Evolutionary conservation across 2,888 invertebrate species (phyloP), one percentile per base, ranked within the genome.

Genomic region (Polymixis lichenea): DNA sequence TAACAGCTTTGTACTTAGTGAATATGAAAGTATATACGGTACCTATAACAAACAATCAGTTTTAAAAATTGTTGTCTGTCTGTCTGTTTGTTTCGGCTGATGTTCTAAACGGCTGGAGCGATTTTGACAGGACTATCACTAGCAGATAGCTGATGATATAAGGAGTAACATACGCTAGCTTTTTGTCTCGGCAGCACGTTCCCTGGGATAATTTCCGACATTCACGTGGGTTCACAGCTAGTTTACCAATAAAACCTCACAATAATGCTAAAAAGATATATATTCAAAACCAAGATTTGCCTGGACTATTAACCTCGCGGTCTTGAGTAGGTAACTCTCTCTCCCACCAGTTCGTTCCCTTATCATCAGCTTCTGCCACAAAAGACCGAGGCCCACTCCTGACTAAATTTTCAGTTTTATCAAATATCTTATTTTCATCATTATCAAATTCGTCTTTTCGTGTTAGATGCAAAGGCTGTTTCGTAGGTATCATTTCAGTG

Each of bases 391-490:
- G 76, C 0, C 91, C 92, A 43, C 89, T 91, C 0, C 90, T 91
- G 0, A 87, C 89, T 5, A 90, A n/a, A 0, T 87, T 80, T 0
- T 87, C 80, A 0, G 81, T 55, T 72, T 84, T 90, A 0, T 86
- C 82, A 75, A 89, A 86, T 13, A 88, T 86, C 0, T 64, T 84
- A 53, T 89, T 88, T 1, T 89, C 87, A 22, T 92, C 90, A 17
- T 89, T 88, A 64, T 93, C 91, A 43, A 91, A 90, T 32, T 90
- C 91, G 0, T 68, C 78, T 13, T 32, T 83, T 13, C 80, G 82
- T 8, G 9, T 32, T 0, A 22, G 2, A 1, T 51, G 13, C 0
- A 11, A 11, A 25, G 17, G 1, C 1, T 8, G 5, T 17, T 13
- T 28, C 7, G 0, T 17, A 22, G 1, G 8, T 17, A 65, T 15